These are phyloP conservation scores for Bungarus multicinctus DNA, from an alignment of 2,113 vertebrate species.

Conservation along the genomic window DNA sequence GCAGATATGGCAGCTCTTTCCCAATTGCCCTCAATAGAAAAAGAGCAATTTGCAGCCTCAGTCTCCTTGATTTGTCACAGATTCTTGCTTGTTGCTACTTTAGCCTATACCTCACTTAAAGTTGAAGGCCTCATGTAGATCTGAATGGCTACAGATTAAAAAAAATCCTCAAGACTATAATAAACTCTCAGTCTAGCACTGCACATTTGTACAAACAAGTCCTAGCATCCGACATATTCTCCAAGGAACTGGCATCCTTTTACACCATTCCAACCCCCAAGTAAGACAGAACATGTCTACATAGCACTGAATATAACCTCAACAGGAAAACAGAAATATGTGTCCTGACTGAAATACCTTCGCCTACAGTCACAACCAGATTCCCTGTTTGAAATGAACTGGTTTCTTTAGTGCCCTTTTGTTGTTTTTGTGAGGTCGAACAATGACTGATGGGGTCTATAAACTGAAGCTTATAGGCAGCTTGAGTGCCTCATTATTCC, in stretches of 20 bases:
- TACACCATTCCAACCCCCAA: neutral
- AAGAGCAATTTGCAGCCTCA: neutral
- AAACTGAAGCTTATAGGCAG: constrained; percentile 18
- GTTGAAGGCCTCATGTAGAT: neutral
- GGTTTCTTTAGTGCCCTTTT: constrained; percentile 32
- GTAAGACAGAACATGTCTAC: neutral
- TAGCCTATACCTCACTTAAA: neutral
- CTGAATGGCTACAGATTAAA: neutral
- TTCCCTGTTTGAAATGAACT: constrained; percentile 4
- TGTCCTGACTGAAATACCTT: constrained; percentile 10
- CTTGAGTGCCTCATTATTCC: neutral
- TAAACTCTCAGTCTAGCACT: neutral
- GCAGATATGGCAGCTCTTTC: neutral
- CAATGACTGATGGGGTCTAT: neutral
- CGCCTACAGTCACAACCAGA: neutral
- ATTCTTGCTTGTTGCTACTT: neutral
- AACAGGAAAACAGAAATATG: neutral
- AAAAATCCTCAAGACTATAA: neutral
- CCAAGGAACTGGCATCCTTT: neutral
- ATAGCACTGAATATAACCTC: neutral
- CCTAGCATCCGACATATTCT: neutral
- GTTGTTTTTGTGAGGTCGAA: constrained; percentile 5
- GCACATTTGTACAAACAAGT: neutral
- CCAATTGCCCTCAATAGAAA: neutral
- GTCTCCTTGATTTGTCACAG: neutral